These are phyloP conservation scores for Tenebrosternarchus preto DNA, from an alignment of 2,113 vertebrate genomes.

Conservation along the genomic window DNA sequence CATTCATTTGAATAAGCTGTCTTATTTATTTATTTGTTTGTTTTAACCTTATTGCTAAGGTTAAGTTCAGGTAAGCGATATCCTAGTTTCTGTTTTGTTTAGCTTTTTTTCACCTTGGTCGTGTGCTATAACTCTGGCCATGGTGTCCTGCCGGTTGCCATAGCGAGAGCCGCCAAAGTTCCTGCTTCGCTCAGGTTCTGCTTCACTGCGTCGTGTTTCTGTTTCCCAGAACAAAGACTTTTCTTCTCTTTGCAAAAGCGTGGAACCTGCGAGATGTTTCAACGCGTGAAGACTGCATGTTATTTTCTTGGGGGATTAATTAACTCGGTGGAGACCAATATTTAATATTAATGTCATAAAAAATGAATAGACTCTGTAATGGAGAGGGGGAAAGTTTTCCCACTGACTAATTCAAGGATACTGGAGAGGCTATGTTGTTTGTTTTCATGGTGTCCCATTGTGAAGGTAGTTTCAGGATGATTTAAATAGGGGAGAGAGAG, in stretches of 20 bases:
- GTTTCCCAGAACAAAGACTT: constrained; percentile 37
- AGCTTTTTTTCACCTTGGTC: background rate
- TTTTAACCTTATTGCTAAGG: background rate
- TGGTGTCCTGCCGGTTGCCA: too few relatives aligned
- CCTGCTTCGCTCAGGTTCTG: background rate
- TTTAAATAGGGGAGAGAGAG: constrained; percentile 33
- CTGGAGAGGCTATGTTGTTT: constrained; percentile 23
- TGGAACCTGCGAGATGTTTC: constrained; percentile 8
- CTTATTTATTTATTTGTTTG: constrained; percentile 13
- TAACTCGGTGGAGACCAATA: constrained; percentile 43
- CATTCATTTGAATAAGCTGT: constrained; percentile 17
- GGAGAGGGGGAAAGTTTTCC: constrained; percentile 20
- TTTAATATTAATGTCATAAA: constrained; percentile 56
- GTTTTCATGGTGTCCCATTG: constrained; percentile 35
- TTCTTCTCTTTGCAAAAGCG: constrained; percentile 35
- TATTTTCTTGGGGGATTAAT: constrained; percentile 51
- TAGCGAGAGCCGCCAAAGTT: background rate
- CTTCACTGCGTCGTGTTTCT: constrained; percentile 23
- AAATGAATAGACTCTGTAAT: constrained; percentile 40
- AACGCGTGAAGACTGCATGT: constrained; percentile 13
- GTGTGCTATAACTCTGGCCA: background rate
- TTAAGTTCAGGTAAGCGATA: background rate
- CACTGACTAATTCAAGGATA: constrained; percentile 50
- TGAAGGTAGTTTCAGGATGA: constrained; percentile 31
- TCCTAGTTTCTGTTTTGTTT: background rate